Evolutionary conservation across 2,888 invertebrate genomes (phyloP), one percentile per base, ranked within the genome.

Genomic region (Diaphora mendica): DNA sequence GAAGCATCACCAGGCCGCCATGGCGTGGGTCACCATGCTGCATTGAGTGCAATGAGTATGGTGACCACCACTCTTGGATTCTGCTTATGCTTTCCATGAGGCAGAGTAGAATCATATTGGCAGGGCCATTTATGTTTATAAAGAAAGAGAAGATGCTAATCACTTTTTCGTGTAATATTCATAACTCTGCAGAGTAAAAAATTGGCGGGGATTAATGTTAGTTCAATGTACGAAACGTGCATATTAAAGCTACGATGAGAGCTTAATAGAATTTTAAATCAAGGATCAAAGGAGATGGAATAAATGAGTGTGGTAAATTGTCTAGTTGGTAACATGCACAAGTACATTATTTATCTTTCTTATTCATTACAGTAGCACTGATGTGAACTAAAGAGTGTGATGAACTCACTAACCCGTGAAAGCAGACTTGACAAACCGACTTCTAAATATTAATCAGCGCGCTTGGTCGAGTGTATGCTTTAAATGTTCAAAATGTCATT

Each of bases 191-290:
- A 30, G 17, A 62, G 30, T 30, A 17, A 30, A 62, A 5, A 30
- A 7, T 26, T 17, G 7, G 13, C 26, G 30, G 62, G 7, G 5
- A 30, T 59, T 30, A 30, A 30, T 62, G 8, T 30, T 62, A 30
- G 30, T 62, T 62, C 30, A 62, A 30, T 62, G 30, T 17, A 62
- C 30, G 30, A 68, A 73, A 70, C 62, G 17, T 30, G 68, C 26
- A 59, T 23, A 26, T 13, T 66, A 66, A 72, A 26, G 51, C 33
- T 64, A n/a, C 33, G 44, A 11, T 68, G 15, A 64, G 64, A 55
- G 64, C 70, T 68, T 72, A 74, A 81, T 64, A 44, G 77, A 81
- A 77, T 82, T 72, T 62, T 62, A 64, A 82, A 82, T 79, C 30
- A 72, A 51, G 17, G 39, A 51, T 65, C 71, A 68, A 74, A 62